Conservation (phyloP, 2,797 vertebrate species). For the Pitangus sulphuratus region DNA sequence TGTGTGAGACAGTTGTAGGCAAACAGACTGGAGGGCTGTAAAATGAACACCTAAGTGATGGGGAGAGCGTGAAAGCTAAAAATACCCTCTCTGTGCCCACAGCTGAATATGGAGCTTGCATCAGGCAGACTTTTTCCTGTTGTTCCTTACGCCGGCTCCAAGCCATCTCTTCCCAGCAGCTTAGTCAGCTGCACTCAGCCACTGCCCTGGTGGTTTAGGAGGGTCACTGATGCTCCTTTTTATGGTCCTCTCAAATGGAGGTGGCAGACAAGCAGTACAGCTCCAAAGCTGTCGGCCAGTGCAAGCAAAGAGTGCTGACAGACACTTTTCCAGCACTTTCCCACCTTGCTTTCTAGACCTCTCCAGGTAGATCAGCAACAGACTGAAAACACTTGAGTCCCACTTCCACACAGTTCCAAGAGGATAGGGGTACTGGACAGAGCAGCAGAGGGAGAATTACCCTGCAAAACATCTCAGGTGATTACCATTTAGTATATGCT, state of each 20-base stretch:
- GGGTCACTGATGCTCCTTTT: neutral
- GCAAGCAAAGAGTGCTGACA: fast-evolving
- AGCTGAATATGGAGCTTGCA: neutral
- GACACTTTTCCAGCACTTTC: neutral
- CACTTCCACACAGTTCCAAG: neutral
- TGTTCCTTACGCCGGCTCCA: neutral
- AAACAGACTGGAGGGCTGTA: neutral
- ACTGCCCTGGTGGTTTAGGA: fast-evolving
- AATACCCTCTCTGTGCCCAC: neutral
- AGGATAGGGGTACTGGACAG: neutral
- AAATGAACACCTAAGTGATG: neutral
- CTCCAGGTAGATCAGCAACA: neutral
- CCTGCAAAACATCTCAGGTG: fast-evolving
- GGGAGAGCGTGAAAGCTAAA: neutral
- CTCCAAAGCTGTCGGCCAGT: neutral
- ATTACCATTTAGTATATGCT: neutral
- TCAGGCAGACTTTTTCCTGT: neutral
- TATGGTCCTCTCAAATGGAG: neutral
- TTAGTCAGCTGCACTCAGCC: neutral
- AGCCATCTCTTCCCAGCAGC: neutral
- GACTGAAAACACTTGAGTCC: neutral
- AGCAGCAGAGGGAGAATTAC: neutral
- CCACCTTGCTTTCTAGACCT: neutral
- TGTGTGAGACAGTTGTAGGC: neutral
- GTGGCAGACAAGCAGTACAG: neutral